Conservation (phyloP, 1,140 invertebrate genomes). For the Pteromalus puparum region DNA sequence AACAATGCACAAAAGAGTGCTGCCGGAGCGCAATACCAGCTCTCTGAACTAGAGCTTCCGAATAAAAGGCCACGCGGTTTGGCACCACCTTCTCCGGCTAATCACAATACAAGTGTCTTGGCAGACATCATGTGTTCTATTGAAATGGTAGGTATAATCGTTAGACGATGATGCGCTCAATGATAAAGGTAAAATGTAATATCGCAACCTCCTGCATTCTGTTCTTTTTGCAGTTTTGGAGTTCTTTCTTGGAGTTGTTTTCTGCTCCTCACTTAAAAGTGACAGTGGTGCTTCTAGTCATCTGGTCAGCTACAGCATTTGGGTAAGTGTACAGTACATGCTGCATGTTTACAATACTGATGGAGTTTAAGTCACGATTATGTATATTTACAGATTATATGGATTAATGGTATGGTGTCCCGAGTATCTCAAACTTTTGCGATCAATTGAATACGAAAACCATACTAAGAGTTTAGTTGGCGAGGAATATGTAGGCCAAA, state of each 20-base stretch:
- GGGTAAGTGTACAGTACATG: slow-evolving; percentile 60
- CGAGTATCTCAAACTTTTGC: slow-evolving; percentile 69
- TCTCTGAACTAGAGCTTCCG: slow-evolving; percentile 82
- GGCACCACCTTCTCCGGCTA: slow-evolving; percentile 68
- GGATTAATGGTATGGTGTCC: slow-evolving; percentile 71
- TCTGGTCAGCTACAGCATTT: slow-evolving; percentile 68
- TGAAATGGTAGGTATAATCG: slow-evolving; percentile 67
- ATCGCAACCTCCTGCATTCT: slow-evolving; percentile 27
- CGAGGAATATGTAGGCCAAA: slow-evolving; percentile 57
- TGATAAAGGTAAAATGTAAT: background rate
- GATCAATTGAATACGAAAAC: slow-evolving; percentile 70
- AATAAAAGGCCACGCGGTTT: slow-evolving; percentile 74
- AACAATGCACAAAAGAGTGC: slow-evolving; percentile 72
- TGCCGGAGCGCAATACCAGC: slow-evolving; percentile 78
- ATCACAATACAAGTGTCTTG: slow-evolving; percentile 71
- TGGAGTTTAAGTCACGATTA: background rate
- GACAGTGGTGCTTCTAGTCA: slow-evolving; percentile 68
- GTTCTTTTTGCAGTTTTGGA: slow-evolving; percentile 75
- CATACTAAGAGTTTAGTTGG: slow-evolving; percentile 61
- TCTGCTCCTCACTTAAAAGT: slow-evolving; percentile 73
- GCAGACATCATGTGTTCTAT: slow-evolving; percentile 73
- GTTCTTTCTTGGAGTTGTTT: slow-evolving; percentile 77
- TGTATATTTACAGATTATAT: slow-evolving; percentile 65
- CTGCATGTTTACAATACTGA: background rate
- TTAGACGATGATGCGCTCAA: background rate